Base-by-base conservation (phyloP, 2,113 vertebrate species). In the Clarias batrachus region DNA sequence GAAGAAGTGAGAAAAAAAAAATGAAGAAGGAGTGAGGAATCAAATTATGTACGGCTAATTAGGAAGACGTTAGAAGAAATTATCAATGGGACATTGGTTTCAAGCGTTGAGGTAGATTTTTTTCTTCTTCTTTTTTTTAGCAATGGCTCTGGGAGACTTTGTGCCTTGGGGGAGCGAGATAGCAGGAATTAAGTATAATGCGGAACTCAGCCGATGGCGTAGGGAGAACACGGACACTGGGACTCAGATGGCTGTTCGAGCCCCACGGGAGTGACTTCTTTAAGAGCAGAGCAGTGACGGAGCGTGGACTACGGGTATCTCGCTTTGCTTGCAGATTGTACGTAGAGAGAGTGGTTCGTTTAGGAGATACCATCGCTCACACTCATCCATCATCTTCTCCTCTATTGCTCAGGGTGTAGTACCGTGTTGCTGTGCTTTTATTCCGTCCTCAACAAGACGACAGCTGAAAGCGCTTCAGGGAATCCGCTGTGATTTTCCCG, bases 51-150 rank as follows among this genome's bases (percentile, higher is more conserved):
- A 89, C 91, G 90, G 95, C 93, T 93, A 93, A 96, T 93, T 95
- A 93, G 90, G 93, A 95, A 93, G 88, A 93, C 95, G 96, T 95
- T 94, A 95, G 91, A 91, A 93, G 92, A 94, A 95, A 96, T 96
- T 94, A 95, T 95, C 93, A 94, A 91, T 91, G 93, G 93, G 91
- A 92, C 94, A 96, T 96, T 95, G 96, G 96, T 96, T 95, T 92
- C 94, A 90, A 85, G 85, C 87, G 93, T 94, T 93, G 91, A 95
- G 94, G 95, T 48, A 33, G 33, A 33, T 41, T 6, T 41, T 41
- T 6, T 41, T 41, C 0, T 41, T 41, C 4, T 41, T 41, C 6
- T 8, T 48, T 48, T 48, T 48, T 48, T 48, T 8, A 1, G 88
- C 86, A 41, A 81, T 81, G 65, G 85, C 85, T 87, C 87, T 25